A percentile compares a stretch with the other conserved stretches of the same genome.
phyloP scores from a whole-genome alignment of 2,888 invertebrate genomes.

The Aphidius colemani region DNA sequence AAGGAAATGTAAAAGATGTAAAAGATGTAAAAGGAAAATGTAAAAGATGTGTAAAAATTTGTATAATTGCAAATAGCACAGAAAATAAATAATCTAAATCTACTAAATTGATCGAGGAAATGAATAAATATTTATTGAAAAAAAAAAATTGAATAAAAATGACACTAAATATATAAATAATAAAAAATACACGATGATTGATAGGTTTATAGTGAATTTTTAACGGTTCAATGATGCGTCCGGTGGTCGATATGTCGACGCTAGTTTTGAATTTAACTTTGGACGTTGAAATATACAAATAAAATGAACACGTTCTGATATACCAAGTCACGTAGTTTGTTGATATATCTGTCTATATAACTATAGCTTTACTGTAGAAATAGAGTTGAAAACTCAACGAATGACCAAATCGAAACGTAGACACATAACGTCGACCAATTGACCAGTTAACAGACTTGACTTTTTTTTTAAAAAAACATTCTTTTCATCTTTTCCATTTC shows the following conservation, averaged over 20 bases:
- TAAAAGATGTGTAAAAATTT: too few relatives aligned
- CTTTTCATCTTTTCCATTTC: not conserved
- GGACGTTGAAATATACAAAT: not conserved
- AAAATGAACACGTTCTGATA: not conserved
- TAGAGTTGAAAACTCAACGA: not conserved
- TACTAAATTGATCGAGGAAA: too few relatives aligned
- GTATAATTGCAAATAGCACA: too few relatives aligned
- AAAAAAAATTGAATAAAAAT: too few relatives aligned
- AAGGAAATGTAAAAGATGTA: too few relatives aligned
- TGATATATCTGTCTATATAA: not conserved
- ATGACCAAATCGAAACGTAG: not conserved
- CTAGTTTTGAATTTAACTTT: not conserved
- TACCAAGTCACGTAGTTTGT: not conserved
- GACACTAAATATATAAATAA: too few relatives aligned
- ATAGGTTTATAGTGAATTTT: not conserved
- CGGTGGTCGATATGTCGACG: slow-evolving; percentile 1
- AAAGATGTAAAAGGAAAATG: too few relatives aligned
- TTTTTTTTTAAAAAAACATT: not conserved
- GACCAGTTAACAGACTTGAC: not conserved
- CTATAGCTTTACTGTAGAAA: too few relatives aligned
- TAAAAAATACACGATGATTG: too few relatives aligned
- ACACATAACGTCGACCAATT: not conserved
- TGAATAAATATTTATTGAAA: too few relatives aligned
- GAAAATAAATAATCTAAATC: too few relatives aligned
- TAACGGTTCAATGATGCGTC: not conserved